These are phyloP conservation scores for Trichoplusia ni DNA, from an alignment of 1,140 invertebrate species.

Conservation along the genomic window DNA sequence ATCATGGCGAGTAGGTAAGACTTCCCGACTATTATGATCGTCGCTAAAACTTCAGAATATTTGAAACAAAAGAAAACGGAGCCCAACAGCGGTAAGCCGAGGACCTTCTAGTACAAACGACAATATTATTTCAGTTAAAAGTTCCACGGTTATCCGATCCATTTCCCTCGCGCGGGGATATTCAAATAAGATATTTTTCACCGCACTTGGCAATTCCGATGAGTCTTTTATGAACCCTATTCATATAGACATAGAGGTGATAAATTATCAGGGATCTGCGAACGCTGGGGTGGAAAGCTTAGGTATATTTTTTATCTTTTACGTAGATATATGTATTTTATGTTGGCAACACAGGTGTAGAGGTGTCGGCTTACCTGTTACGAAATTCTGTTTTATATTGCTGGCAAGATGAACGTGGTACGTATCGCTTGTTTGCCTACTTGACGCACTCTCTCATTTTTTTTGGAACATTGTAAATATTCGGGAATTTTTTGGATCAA, in stretches of 20 bases:
- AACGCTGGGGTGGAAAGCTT: slow-evolving; percentile 14
- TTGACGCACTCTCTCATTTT: slow-evolving; percentile 11
- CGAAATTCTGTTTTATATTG: slow-evolving; percentile 28
- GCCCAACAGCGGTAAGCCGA: slow-evolving; percentile 16
- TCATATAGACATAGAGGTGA: slow-evolving; percentile 37
- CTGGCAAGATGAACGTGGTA: slow-evolving; percentile 14
- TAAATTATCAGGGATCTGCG: slow-evolving; percentile 29
- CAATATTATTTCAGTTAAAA: slow-evolving; percentile 53
- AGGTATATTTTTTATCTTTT: slow-evolving; percentile 29
- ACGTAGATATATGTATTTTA: slow-evolving; percentile 26
- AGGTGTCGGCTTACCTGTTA: slow-evolving; percentile 27
- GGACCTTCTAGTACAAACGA: slow-evolving; percentile 36
- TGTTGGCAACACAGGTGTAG: slow-evolving; percentile 21
- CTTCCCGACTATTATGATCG: background rate
- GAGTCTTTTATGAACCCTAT: slow-evolving; percentile 37
- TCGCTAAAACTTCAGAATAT: background rate
- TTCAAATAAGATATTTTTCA: slow-evolving; percentile 50
- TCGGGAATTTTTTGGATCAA: slow-evolving; percentile 9
- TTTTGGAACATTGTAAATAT: slow-evolving; percentile 13
- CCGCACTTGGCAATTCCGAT: slow-evolving; percentile 35
- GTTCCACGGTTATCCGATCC: slow-evolving; percentile 45
- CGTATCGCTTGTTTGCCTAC: slow-evolving; percentile 3
- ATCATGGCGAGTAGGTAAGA: no score
- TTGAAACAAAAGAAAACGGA: slow-evolving; percentile 1
- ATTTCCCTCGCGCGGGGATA: slow-evolving; percentile 38